Percentiles rank a stretch among this genome's conserved stretches.
These are phyloP conservation scores for Lepetodrilus schrolli DNA, from an alignment of 2,888 invertebrate species.

Conservation along the genomic window DNA sequence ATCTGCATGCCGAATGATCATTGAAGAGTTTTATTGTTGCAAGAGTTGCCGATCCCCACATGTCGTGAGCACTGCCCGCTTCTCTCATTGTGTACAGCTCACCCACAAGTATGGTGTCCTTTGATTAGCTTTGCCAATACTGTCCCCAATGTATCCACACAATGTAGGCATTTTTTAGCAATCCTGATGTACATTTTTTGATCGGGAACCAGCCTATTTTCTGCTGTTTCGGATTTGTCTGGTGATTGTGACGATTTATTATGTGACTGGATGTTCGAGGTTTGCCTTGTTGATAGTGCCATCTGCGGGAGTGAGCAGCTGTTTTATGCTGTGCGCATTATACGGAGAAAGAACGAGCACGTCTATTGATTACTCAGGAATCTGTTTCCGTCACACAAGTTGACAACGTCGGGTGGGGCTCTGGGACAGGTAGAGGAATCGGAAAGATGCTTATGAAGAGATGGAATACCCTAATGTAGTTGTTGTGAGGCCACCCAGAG, in stretches of 20 bases:
- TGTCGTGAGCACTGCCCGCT: no score
- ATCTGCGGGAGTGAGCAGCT: neutral
- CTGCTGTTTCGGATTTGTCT: neutral
- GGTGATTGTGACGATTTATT: neutral
- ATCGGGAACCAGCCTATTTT: neutral
- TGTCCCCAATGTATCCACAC: neutral
- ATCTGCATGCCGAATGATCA: no score
- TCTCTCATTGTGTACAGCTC: neutral
- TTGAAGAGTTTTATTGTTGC: no score
- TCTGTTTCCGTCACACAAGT: neutral
- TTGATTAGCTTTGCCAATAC: conserved; percentile 2
- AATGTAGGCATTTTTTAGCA: conserved; percentile 7
- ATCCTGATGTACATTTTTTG: neutral
- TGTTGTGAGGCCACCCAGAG: neutral
- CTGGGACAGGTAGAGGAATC: neutral
- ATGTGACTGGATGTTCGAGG: neutral
- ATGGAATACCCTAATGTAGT: conserved; percentile 22
- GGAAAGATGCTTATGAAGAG: neutral
- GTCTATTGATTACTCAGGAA: conserved; percentile 17
- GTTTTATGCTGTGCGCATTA: neutral
- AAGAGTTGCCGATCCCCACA: no score
- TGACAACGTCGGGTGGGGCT: neutral
- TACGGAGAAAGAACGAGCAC: neutral
- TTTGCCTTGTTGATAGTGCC: neutral
- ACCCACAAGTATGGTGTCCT: neutral